These are phyloP conservation scores for Merluccius polli DNA, from an alignment of 2,797 vertebrate species.

Conservation along the genomic window DNA sequence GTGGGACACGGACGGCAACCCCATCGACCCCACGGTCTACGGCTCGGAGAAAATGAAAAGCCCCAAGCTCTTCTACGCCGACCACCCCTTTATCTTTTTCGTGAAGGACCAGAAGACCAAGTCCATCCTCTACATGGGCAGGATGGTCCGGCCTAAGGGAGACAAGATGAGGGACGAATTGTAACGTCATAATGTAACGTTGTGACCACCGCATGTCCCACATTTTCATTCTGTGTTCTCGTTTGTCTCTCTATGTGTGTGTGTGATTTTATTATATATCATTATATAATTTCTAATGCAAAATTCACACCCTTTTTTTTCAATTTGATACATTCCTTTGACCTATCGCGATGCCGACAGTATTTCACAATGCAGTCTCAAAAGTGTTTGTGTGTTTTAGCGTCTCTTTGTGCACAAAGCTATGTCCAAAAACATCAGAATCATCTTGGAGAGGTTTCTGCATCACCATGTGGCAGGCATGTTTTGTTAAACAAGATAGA, in stretches of 20 bases:
- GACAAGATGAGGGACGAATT: constrained; percentile 94
- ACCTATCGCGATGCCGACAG: constrained; percentile 9
- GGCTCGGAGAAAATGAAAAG: constrained; percentile 82
- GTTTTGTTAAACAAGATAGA: constrained; percentile 19
- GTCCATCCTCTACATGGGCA: constrained; percentile 88
- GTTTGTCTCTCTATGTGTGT: constrained; percentile 25
- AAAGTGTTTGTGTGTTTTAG: background rate
- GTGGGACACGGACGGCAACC: constrained; percentile 86
- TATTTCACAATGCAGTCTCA: constrained; percentile 30
- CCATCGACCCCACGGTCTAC: constrained; percentile 81
- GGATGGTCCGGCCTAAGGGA: constrained; percentile 88
- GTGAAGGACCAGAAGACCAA: constrained; percentile 90
- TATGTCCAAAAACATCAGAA: constrained; percentile 16
- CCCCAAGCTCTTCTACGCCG: constrained; percentile 89
- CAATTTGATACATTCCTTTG: constrained; percentile 40
- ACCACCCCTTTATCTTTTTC: constrained; percentile 93
- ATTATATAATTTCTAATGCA: background rate
- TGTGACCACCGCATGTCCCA: background rate
- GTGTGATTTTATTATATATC: no score
- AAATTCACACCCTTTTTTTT: background rate
- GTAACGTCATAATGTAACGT: constrained; percentile 74
- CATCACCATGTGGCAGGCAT: constrained; percentile 9
- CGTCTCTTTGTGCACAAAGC: constrained; percentile 32
- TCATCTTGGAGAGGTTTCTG: constrained; percentile 17
- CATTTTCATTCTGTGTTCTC: constrained; percentile 4